Evolutionary conservation across 2,113 vertebrate genomes (phyloP), one percentile per base, ranked within the genome.

Genomic region (Dipodomys ordii): DNA sequence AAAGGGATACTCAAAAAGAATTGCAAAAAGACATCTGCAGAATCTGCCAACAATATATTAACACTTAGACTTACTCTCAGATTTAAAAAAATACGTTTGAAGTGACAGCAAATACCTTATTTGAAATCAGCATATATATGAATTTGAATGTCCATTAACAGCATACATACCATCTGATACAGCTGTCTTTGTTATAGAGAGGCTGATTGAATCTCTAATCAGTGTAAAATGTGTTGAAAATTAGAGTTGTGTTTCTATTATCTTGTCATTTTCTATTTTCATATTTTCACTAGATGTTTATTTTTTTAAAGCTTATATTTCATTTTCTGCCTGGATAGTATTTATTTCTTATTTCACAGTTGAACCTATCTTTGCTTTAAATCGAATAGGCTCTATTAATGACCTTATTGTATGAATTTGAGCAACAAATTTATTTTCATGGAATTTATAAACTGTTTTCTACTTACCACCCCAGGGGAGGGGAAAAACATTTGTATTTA

Each of bases 171-270:
- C 0, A 93, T 86, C 83, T n/a, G 77, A 92, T 65, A 86, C 96
- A 98, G 96, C 97, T 98, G 96, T 94, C 94, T 87, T 96, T 98
- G 97, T 96, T 97, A 93, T 96, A 91, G 83, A 83, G 91, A 96
- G 80, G 15, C 90, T 95, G 96, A 93, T 8, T 97, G 94, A 93
- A 95, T 94, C 81, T 96, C 79, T 85, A 95, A 94, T 91, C 90
- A 84, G 88, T 1, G 1, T 0, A 5, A 35, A 57, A 95, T 0
- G 0, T 84, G 94, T 68, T 94, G 73, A 95, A 97, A 97, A 95
- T 97, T 0, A 44, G 91, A 3, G 3, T 88, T 96, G 69, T 91
- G 65, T 35, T 92, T 87, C 64, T 90, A 90, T 92, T 84, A 89
- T 64, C 86, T 82, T 97, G 95, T 95, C 91, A 93, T 92, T 96